Base-by-base conservation (phyloP, 2,113 vertebrate genomes). In the Athene noctua region DNA sequence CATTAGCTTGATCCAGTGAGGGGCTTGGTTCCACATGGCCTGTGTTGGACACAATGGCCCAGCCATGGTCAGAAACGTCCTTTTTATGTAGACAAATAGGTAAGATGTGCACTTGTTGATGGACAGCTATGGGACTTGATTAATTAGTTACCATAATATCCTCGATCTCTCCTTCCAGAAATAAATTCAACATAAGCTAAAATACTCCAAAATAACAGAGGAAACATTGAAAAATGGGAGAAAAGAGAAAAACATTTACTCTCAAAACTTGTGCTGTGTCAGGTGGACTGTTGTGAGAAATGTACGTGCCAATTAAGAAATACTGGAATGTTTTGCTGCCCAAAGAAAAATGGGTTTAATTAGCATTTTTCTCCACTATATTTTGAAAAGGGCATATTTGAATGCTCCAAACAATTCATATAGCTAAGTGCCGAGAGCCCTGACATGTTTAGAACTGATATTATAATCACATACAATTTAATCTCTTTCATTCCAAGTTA, bases 401-500 rank as follows among this genome's bases (percentile, higher is more conserved):
- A 66, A 88, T 97, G 86, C 74, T 94, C 52, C 11, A 36, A 73
- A 93, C 86, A 54, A 73, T 70, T 83, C 21, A 2, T 68, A 78
- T 74, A 86, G 17, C 14, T 79, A 81, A 86, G 29, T 78, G 90
- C 61, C 80, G 80, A 9, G 46, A 96, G 77, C 61, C 36, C 62
- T 96, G 91, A 82, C 21, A 42, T 74, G 88, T 90, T 97, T 94
- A 74, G 89, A 85, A 94, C 40, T 52, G 46, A 88, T 92, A 94
- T 58, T 67, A 70, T 57, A 91, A 95, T 94, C 52, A 47, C 8
- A 57, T 57, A 49, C 17, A 16, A 79, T 78, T 95, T 80, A 95
- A 97, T 96, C 67, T 88, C 82, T 83, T 86, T 96, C 55, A 86
- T 92, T 92, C 80, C 75, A 87, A 71, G 11, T 94, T 96, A 81